phyloP scores from a whole-genome alignment of 2,888 invertebrate species.

The Cheilosia scutellata region DNA sequence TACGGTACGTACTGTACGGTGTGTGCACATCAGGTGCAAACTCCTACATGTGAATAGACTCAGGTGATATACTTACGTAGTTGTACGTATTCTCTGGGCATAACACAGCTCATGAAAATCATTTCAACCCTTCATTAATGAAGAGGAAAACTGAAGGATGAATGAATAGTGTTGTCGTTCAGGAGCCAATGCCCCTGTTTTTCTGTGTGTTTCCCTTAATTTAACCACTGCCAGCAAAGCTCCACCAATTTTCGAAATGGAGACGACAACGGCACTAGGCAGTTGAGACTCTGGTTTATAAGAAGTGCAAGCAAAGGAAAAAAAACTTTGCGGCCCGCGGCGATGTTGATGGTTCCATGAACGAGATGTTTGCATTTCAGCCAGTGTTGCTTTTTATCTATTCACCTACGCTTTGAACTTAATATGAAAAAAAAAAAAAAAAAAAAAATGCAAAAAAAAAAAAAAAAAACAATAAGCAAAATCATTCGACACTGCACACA shows the following conservation, averaged over 20 bases:
- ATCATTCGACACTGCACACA: slow-evolving; percentile 7
- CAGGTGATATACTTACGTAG: not conserved
- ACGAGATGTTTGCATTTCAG: slow-evolving; percentile 25
- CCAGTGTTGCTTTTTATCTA: slow-evolving; percentile 19
- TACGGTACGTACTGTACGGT: not conserved
- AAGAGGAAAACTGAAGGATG: slow-evolving; percentile 39
- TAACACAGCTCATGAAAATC: slow-evolving; percentile 30
- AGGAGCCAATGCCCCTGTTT: slow-evolving; percentile 59
- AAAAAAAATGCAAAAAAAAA: slow-evolving; percentile 1
- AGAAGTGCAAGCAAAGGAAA: slow-evolving; percentile 18
- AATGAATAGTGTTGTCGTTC: slow-evolving; percentile 50
- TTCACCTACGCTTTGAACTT: slow-evolving; percentile 32
- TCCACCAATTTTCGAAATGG: slow-evolving; percentile 16
- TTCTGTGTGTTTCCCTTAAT: slow-evolving; percentile 6
- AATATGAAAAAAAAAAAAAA: not conserved
- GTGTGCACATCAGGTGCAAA: not conserved
- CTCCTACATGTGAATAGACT: not conserved
- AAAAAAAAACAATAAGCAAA: slow-evolving; percentile 1
- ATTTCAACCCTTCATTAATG: slow-evolving; percentile 55
- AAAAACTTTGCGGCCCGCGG: slow-evolving; percentile 17
- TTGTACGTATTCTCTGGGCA: not conserved
- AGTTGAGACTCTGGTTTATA: slow-evolving; percentile 20
- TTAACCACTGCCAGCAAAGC: slow-evolving; percentile 10
- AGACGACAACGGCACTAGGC: not conserved
- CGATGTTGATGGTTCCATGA: slow-evolving; percentile 11